Percentiles rank a stretch among this genome's conserved stretches.
Conservation (phyloP, 2,797 vertebrate genomes). For the Taeniopygia guttata region DNA sequence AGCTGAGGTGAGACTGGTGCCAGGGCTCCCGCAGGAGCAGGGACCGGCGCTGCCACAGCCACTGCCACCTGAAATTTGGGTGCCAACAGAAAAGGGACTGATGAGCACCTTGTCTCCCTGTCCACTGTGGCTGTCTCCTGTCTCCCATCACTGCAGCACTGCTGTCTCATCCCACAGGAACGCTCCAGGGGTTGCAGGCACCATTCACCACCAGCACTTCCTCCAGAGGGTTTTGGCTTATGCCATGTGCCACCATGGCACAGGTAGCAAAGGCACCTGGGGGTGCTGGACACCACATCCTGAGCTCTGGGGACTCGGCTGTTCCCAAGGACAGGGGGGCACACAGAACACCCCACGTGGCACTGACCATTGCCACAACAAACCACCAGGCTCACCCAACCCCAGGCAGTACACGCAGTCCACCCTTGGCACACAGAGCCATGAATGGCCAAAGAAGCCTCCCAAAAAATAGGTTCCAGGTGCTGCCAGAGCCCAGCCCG, state of each 20-base stretch:
- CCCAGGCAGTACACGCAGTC: background rate
- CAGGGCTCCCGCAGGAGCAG: accelerated
- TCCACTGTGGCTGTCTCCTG: background rate
- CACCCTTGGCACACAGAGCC: background rate
- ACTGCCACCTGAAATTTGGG: background rate
- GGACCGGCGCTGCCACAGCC: background rate
- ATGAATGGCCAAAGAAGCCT: background rate
- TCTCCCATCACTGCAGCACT: background rate
- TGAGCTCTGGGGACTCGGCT: background rate
- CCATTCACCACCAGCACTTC: background rate
- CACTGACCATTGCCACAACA: accelerated
- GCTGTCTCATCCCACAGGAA: background rate
- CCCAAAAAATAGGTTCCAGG: background rate
- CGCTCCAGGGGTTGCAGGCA: background rate
- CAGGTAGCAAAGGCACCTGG: background rate
- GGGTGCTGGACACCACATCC: background rate
- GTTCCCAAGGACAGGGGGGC: background rate
- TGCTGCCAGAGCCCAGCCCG: accelerated
- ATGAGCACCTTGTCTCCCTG: background rate
- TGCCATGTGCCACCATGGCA: background rate
- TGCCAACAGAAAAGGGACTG: background rate
- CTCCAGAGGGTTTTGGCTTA: accelerated
- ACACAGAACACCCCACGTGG: background rate
- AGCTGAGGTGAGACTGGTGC: background rate
- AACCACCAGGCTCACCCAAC: background rate